Evolutionary conservation across 2,113 vertebrate genomes (phyloP), one percentile per base, ranked within the genome.

Genomic region (Baryphthengus martii): DNA sequence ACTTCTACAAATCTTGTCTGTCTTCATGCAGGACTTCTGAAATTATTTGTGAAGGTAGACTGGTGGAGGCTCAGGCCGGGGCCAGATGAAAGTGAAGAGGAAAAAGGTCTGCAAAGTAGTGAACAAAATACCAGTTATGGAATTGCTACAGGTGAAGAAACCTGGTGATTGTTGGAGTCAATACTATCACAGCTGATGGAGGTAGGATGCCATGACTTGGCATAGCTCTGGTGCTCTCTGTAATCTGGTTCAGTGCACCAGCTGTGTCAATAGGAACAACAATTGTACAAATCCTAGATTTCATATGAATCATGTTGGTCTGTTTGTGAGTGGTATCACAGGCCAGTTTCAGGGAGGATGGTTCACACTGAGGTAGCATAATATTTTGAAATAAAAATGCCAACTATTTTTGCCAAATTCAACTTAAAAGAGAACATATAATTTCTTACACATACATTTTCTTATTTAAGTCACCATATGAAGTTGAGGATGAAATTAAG

Each of bases 171-270:
- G 3, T 42, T 52, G 29, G 13, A 67, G 20, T 59, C 8, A 3
- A n/a, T 29, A n/a, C 7, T 4, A 2, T 47, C 29, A 53, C 11
- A 66, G 13, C 7, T 49, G 50, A 3, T 31, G 14, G 31, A 35
- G 39, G 13, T n/a, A 73, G 23, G 63, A 59, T 4, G 18, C 6
- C 7, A 42, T 0, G 0, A 14, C 20, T 17, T 42, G 10, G 21
- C 25, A 85, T 47, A 0, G 0, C 9, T 33, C 21, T 44, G 13
- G 17, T 63, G 31, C 14, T 52, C 17, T 55, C 19, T 17, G 16
- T 39, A 45, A n/a, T 37, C 35, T 55, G 35, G 10, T n/a, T 52
- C 0, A 0, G 13, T 53, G 11, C 55, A 29, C 10, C 39, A 11
- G 5, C 25, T 74, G 25, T 17, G 23, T 25, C 28, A 59, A 11